phyloP scores from a whole-genome alignment of 2,888 invertebrate species.

The Odontomyia ornata region DNA sequence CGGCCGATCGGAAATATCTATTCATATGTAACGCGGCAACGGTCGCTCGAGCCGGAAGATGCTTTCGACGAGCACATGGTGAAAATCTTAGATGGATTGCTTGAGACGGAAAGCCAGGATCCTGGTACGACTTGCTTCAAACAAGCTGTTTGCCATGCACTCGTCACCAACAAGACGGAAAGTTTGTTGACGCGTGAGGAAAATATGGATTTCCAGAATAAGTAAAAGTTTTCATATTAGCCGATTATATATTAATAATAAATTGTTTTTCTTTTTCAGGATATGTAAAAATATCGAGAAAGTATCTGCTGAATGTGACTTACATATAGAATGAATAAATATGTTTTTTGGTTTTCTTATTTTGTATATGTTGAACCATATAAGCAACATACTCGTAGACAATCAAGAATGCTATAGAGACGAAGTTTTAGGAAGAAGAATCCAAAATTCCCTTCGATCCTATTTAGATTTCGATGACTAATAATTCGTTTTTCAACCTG shows the following conservation, averaged over 20 bases:
- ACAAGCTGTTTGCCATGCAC: constrained; percentile 17
- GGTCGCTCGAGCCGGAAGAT: constrained; percentile 24
- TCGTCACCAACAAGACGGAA: neutral
- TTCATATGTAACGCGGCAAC: constrained; percentile 29
- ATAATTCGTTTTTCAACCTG: no score
- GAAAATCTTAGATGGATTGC: neutral
- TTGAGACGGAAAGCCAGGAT: neutral
- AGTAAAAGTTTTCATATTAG: constrained; percentile 2
- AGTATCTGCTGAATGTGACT: neutral
- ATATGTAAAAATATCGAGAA: neutral
- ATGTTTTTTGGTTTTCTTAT: no score
- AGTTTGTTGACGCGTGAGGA: constrained; percentile 26
- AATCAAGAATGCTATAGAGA: no score
- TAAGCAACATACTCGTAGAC: no score
- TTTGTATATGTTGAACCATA: no score
- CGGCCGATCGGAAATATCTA: constrained; percentile 17
- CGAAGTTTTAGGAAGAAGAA: no score
- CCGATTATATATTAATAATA: neutral
- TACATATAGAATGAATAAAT: neutral
- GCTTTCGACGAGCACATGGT: constrained; percentile 20
- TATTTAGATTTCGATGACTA: no score
- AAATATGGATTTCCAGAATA: constrained; percentile 3
- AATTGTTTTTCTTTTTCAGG: constrained; percentile 25
- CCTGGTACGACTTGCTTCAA: neutral
- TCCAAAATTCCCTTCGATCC: no score